Base-by-base conservation (phyloP, 92 coral and sea anemone species). In the Porites divaricata region DNA sequence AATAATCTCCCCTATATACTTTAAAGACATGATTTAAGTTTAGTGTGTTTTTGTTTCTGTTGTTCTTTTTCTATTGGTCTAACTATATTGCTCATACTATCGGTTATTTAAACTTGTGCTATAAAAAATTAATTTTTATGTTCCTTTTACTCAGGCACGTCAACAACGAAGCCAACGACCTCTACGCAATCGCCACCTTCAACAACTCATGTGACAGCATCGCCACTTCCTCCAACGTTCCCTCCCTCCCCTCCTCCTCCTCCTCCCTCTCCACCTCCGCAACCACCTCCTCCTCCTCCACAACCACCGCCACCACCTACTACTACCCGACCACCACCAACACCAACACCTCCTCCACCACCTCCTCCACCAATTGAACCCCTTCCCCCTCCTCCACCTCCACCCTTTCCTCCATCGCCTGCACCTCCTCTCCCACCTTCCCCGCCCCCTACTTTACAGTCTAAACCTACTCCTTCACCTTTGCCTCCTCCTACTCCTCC, bases 81-180 rank as follows among this genome's bases (percentile, higher is more conserved):
- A 54, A 13, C 16, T 54, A 15, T 54, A 35, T 54, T 54, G 13
- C 16, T 54, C 12, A 11, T 54, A 15, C 16, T 54, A 6, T 66
- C 9, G 22, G 22, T 25, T n/a, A 22, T 4, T 66, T 66, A 20
- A 35, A 35, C 45, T 35, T 35, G 5, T 6, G 45, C 45, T 35
- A 35, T 35, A 35, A 35, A 35, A 6, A 35, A 35, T 35, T 4
- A 35, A 35, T 6, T 61, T 10, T 16, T 24, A 8, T 11, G 21
- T 45, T 57, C 19, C 21, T 67, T 53, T 11, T 22, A 1, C 59
- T 8, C 25, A 81, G 86, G 62, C 61, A 16, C 21, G 10, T 35
- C 77, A 71, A 81, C 86, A 25, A 71, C 70, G 0, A 61, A 50
- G 78, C 86, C 86, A 49, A 57, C 78, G 23, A 81, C 67, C 22